Percentiles rank a stretch among this genome's conserved stretches.
These are phyloP conservation scores for Athrips mouffetella DNA, from an alignment of 2,888 invertebrate genomes.

Conservation along the genomic window DNA sequence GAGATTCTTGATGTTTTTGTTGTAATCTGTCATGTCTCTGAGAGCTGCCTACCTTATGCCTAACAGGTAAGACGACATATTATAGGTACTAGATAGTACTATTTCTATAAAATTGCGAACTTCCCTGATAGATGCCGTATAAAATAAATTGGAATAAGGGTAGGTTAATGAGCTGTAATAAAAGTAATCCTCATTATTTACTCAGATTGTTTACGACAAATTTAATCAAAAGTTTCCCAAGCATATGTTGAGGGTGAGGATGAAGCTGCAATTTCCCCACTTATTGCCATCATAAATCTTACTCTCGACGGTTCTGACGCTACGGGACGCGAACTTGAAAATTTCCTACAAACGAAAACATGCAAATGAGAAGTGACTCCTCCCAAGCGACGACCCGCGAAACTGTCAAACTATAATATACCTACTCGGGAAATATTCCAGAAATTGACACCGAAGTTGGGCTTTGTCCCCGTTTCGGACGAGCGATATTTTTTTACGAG, in stretches of 20 bases:
- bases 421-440: neutral
- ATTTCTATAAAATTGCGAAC: too few relatives aligned
- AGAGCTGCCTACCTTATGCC: too few relatives aligned
- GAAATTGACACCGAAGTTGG: conserved; percentile 7
- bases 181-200: too few relatives aligned
- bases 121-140: too few relatives aligned
- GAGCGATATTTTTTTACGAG: conserved; percentile 1
- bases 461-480: conserved; percentile 2
- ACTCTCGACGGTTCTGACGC: conserved; percentile 24
- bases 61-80: too few relatives aligned
- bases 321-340: conserved; percentile 22
- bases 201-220: too few relatives aligned
- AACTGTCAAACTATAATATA: conserved; percentile 21
- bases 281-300: conserved; percentile 36
- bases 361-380: conserved; percentile 32
- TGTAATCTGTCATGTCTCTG: too few relatives aligned
- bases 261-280: conserved; percentile 12
- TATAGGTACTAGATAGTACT: too few relatives aligned
- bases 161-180: too few relatives aligned
- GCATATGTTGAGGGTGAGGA: neutral
- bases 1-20: too few relatives aligned
- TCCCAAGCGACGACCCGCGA: conserved; percentile 24
- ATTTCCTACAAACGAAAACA: conserved; percentile 30
- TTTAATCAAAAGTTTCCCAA: neutral
- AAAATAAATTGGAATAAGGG: too few relatives aligned